Evolutionary conservation across 2,888 invertebrate genomes (phyloP).

Genomic region (Plusia festucae): DNA sequence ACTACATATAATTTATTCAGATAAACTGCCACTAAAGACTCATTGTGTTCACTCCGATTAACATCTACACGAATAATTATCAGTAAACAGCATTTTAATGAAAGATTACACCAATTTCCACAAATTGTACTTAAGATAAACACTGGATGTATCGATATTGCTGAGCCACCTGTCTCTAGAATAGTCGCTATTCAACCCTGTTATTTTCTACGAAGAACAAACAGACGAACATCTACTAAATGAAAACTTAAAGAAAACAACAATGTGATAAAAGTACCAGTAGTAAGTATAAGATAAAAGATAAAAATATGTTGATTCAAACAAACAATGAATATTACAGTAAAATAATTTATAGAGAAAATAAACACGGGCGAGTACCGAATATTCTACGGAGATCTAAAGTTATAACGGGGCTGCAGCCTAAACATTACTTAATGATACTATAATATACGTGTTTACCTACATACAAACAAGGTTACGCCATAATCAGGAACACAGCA

Average conservation of each 20-base stretch:
- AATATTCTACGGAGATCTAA: conserved; percentile 45
- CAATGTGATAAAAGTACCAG: not conserved
- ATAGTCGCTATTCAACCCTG: conserved; percentile 39
- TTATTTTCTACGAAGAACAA: conserved; percentile 18
- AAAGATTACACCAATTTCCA: conserved; percentile 64
- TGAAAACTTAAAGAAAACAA: conserved; percentile 4
- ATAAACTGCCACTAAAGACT: conserved; percentile 73
- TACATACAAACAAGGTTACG: conserved; percentile 63
- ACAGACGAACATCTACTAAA: not conserved
- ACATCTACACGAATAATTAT: conserved; percentile 67
- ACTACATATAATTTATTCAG: conserved; percentile 73
- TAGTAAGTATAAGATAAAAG: conserved; percentile 14
- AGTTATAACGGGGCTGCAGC: conserved; percentile 47
- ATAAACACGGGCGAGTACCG: conserved; percentile 31
- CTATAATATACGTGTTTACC: conserved; percentile 65
- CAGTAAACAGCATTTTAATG: conserved; percentile 53
- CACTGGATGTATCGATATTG: conserved; percentile 57
- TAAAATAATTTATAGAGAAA: conserved; percentile 18
- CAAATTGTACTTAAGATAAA: conserved; percentile 69
- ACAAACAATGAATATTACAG: too few species aligned
- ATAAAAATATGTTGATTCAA: too few species aligned
- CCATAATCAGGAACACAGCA: conserved; percentile 65
- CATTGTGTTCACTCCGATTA: conserved; percentile 66
- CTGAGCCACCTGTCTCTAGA: conserved; percentile 49
- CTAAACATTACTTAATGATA: conserved; percentile 62